Conservation (phyloP, 1,140 invertebrate species). For the Drosophila aff. region DNA sequence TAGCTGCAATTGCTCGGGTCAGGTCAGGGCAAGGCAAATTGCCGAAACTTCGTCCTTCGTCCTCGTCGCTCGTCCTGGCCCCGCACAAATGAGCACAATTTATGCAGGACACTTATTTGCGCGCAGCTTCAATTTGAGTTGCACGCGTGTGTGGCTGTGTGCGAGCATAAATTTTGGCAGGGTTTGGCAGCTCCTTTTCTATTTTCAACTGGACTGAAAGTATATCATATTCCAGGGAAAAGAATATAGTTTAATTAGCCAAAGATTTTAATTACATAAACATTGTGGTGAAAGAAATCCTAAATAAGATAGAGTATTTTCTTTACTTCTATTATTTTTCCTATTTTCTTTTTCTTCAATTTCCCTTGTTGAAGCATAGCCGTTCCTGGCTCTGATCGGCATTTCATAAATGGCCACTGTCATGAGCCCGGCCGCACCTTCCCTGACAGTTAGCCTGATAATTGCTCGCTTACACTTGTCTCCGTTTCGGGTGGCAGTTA, state of each 20-base stretch:
- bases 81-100: slow-evolving; percentile 58
- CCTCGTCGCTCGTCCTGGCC: slow-evolving; percentile 21
- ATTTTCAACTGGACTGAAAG: neutral
- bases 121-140: slow-evolving; percentile 55
- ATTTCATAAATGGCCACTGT: slow-evolving; percentile 23
- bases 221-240: neutral
- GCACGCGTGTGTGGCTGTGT: slow-evolving; percentile 17
- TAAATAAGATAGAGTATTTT: neutral
- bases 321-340: no score
- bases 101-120: slow-evolving; percentile 60
- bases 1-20: slow-evolving; percentile 53
- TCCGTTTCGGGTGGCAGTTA: slow-evolving; percentile 48
- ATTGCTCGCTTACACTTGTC: slow-evolving; percentile 50
- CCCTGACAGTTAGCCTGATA: slow-evolving; percentile 38
- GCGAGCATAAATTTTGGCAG: slow-evolving; percentile 49
- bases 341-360: no score
- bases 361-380: neutral
- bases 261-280: neutral
- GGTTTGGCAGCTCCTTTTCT: neutral
- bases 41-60: slow-evolving; percentile 53
- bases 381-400: neutral
- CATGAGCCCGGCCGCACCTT: slow-evolving; percentile 10
- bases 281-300: neutral
- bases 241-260: neutral
- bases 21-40: slow-evolving; percentile 60